Evolutionary conservation across 2,797 vertebrate genomes (phyloP).

Genomic region (Phrynocephalus guinanensis): DNA sequence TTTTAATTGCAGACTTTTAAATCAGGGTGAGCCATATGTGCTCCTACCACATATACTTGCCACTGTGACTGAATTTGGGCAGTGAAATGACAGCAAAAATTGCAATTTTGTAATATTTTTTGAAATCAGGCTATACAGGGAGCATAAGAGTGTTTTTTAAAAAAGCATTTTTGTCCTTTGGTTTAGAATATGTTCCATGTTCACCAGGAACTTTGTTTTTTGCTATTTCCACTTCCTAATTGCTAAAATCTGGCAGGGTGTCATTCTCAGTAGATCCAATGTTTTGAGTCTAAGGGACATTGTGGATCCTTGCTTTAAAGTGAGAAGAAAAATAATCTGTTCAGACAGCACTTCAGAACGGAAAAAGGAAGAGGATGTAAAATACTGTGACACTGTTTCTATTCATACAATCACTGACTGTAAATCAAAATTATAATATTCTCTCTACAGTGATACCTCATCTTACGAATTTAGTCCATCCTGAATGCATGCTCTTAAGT

Average conservation of each 20-base stretch:
- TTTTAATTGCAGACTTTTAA: background rate
- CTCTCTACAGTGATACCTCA: background rate
- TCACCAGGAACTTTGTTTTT: background rate
- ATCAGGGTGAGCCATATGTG: background rate
- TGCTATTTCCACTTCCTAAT: too few species aligned
- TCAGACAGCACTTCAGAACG: background rate
- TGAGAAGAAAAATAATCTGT: background rate
- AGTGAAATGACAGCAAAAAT: background rate
- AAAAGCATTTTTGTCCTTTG: background rate
- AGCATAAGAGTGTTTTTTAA: background rate
- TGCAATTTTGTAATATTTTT: background rate
- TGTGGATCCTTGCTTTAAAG: background rate
- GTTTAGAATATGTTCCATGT: background rate
- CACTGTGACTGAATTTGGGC: background rate
- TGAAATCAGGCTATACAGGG: background rate
- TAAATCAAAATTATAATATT: background rate
- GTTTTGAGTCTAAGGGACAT: too few species aligned
- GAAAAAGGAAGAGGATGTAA: background rate
- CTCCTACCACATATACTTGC: background rate
- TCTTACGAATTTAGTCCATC: too few species aligned
- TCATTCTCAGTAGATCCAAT: too few species aligned
- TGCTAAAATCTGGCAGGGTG: too few species aligned
- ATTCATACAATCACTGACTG: background rate
- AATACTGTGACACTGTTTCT: background rate
- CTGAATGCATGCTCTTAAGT: too few species aligned